Evolutionary conservation across 64 coral and sea anemone genomes (phyloP), one percentile per base, ranked within the genome.

Genomic region (Stylophora pistillata): DNA sequence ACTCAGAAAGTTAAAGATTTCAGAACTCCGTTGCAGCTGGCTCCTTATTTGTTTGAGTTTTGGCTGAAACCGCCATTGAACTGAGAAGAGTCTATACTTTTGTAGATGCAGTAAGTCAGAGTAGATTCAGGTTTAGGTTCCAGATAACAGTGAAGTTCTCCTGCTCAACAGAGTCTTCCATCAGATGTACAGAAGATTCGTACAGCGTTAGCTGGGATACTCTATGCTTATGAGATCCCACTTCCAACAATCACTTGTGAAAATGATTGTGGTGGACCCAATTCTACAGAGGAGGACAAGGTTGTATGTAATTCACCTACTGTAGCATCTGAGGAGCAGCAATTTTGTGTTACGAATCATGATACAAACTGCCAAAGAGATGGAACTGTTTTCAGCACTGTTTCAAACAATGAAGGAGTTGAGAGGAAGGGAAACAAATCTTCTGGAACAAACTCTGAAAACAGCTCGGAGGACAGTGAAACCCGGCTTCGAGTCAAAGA

Each of bases 221-320:
- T 99, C 37, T 99, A 95, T 88, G 97, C 93, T n/a, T 99, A 95
- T 58, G 97, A 99, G 78, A 89, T 99, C 78, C 97, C 96, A 26
- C 75, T 60, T 30, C 95, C 81, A 58, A 53, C 75, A 71, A 81
- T 60, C 30, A 65, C 20, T 32, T 86, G 79, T 86, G 88, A 85
- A 28, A 25, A 54, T 88, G 56, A 88, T 37, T 64, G 37, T 68
- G 65, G 18, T 26, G 74, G 58, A 81, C 65, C 33, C 26, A 41
- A 27, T 25, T 75, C 85, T 53, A 15, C 18, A 79, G 86, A 75
- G 76, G 87, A 83, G 74, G 71, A 89, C 75, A 88, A 82, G 61
- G 71, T 33, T 23, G 73, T 79, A 28, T 79, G 81, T 63, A 74
- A 82, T 56, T 66, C 63, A 27, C 83, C 59, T 60, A 17, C 79